Evolutionary conservation across 1,140 invertebrate species (phyloP).

Genomic region (Temnothorax curvispinosus): DNA sequence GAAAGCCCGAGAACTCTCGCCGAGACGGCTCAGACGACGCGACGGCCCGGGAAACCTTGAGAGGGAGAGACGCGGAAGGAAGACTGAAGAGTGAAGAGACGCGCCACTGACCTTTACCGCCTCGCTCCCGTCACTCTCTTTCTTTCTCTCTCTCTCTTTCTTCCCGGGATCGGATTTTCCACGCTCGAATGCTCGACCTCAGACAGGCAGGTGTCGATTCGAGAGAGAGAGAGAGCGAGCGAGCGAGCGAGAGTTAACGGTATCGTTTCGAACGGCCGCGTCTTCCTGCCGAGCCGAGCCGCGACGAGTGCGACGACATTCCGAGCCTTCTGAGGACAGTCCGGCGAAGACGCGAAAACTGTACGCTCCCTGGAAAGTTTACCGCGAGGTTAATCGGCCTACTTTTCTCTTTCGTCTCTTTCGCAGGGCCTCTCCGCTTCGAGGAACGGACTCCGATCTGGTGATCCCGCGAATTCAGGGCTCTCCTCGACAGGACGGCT

Average conservation of each 20-base stretch:
- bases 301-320: no score
- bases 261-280: not conserved
- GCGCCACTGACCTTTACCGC: constrained; percentile 15
- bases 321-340: not conserved
- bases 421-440: not conserved
- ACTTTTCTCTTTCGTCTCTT: not conserved
- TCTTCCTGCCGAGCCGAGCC: not conserved
- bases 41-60: not conserved
- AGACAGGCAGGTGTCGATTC: not conserved
- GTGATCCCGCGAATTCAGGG: no score
- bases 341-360: not conserved
- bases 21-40: not conserved
- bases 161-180: constrained; percentile 5
- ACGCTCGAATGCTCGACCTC: not conserved
- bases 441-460: no score
- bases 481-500: not conserved
- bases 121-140: not conserved
- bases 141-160: not conserved
- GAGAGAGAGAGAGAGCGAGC: not conserved
- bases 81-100: not conserved
- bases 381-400: not conserved
- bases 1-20: not conserved
- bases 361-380: not conserved
- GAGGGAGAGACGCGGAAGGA: not conserved
- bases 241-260: constrained; percentile 6